Percentiles rank a stretch among this genome's conserved stretches.
Conservation (phyloP, 2,113 vertebrate genomes). For the Fulica atra region DNA sequence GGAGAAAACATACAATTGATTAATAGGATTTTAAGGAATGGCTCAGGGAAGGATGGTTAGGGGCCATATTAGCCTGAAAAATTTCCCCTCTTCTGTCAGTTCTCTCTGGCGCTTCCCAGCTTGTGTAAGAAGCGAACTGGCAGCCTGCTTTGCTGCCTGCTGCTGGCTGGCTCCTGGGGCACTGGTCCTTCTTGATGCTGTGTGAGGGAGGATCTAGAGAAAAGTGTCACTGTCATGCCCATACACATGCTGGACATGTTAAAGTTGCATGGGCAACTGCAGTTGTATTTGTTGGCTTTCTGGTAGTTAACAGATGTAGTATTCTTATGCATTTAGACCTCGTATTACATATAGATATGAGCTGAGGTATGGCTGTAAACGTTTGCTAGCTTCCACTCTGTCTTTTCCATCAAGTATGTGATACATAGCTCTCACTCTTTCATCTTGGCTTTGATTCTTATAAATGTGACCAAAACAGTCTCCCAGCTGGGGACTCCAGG, state of each 20-base stretch:
- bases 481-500: not conserved
- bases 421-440: accelerated
- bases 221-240: not conserved
- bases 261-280: not conserved
- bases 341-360: accelerated
- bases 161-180: accelerated
- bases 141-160: not conserved
- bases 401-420: not conserved
- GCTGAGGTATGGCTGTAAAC: not conserved
- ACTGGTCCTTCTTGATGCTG: not conserved
- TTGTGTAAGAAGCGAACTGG: not conserved
- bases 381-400: not conserved
- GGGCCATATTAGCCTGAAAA: not conserved
- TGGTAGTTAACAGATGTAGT: not conserved
- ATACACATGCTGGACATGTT: not conserved
- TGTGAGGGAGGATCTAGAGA: not conserved
- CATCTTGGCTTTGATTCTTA: not conserved
- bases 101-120: not conserved
- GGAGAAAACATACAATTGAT: not conserved
- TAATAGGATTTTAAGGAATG: not conserved
- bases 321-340: not conserved
- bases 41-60: not conserved
- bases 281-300: not conserved
- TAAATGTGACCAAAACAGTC: not conserved
- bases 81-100: not conserved